These are phyloP conservation scores for Menidia beryllina DNA, from an alignment of 2,113 vertebrate genomes.

Conservation along the genomic window DNA sequence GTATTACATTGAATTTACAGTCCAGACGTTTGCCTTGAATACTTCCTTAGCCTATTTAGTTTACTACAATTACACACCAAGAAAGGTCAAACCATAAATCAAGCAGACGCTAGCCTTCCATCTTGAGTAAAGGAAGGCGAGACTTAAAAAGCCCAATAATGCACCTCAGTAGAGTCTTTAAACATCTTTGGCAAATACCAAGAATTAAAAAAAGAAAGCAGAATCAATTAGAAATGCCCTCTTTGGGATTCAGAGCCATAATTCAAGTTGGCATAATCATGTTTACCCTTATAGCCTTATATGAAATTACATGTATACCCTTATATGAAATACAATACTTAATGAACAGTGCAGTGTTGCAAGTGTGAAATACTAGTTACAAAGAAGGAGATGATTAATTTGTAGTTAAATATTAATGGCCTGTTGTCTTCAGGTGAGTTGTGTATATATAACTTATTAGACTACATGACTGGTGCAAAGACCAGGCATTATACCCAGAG, in stretches of 20 bases:
- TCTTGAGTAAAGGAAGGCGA: not conserved
- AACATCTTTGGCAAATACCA: not conserved
- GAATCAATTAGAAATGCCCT: no score
- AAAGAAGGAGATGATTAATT: constrained; percentile 8
- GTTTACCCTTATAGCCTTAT: no score
- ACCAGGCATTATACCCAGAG: constrained; percentile 15
- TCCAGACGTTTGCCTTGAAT: no score
- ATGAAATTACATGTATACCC: not conserved
- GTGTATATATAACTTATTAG: constrained; percentile 39
- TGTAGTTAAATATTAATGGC: constrained; percentile 28
- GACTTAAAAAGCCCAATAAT: constrained; percentile 13
- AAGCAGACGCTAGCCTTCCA: not conserved
- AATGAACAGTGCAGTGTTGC: no score
- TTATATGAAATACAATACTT: constrained; percentile 4
- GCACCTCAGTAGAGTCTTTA: not conserved
- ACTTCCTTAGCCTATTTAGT: no score
- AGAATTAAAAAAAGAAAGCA: no score
- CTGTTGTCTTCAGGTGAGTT: constrained; percentile 19
- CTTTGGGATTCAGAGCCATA: not conserved
- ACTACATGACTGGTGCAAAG: constrained; percentile 11
- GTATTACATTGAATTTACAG: no score
- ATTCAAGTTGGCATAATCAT: not conserved
- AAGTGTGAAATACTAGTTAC: not conserved
- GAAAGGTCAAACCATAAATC: no score
- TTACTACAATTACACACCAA: no score